Base-by-base conservation (phyloP, 2,797 vertebrate species). In the Danio aesculapii region DNA sequence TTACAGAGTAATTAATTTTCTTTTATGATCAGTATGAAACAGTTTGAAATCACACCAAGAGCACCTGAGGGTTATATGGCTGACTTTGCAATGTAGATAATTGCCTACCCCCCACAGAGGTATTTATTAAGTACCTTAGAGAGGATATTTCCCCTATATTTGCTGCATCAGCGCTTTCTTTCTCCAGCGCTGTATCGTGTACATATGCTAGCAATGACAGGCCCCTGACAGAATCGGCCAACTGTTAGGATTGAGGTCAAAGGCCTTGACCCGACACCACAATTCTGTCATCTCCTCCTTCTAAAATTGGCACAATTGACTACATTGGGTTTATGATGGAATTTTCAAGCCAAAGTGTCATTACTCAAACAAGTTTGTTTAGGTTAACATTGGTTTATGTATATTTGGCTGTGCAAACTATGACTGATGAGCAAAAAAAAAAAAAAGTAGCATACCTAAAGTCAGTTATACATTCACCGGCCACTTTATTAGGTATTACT, bases 171-270 rank as follows among this genome's bases (percentile, higher is more conserved):
- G 55, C 58, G 63, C 16, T 57, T 30, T 46, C 7, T 21, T 70
- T 30, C 50, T 71, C 41, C 19, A 53, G 19, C 53, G 11, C 39
- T 41, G 41, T 21, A 76, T 16, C 41, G 14, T 10, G 47, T 41
- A 46, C 47, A 57, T 46, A 62, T 53, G 41, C 47, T 16, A 72
- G 46, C 41, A 61, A 70, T 49, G 50, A 82, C 57, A 82, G 84
- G 86, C 87, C 84, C 30, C 82, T 7, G 49, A 41, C 6, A 5
- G 70, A 86, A 85, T 89, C 83, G 84, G 75, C 58, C 52, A 85
- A 66, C 86, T 87, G 87, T 81, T 82, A 84, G 77, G 84, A 85
- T 82, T 83, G 80, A 77, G 87, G 89, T 91, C 79, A 55, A 86
- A 89, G 30, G 79, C 43, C 75, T 58, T 72, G 75, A 81, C 52